A percentile compares a stretch with the other conserved stretches of the same genome.
phyloP scores from a whole-genome alignment of 2,797 vertebrate species.

The Premnoplex brunnescens region DNA sequence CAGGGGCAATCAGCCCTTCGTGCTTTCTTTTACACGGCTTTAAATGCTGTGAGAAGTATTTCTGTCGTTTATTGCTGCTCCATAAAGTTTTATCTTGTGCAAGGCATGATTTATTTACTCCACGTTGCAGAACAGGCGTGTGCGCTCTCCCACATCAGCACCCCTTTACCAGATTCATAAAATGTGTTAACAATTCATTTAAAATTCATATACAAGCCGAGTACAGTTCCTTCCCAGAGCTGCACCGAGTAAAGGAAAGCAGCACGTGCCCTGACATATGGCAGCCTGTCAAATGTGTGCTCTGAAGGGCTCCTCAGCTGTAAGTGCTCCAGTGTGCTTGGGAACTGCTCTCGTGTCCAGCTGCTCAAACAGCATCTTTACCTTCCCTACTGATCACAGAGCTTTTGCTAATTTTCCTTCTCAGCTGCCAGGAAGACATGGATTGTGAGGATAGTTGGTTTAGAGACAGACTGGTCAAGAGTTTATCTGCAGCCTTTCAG shows the following conservation, averaged over 20 bases:
- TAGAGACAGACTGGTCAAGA: background rate
- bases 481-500: background rate
- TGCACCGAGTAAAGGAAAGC: background rate
- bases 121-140: background rate
- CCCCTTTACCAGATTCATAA: conserved; percentile 65
- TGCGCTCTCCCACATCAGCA: background rate
- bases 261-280: conserved; percentile 10
- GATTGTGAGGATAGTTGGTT: background rate
- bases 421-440: background rate
- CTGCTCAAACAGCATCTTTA: background rate
- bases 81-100: conserved; percentile 69
- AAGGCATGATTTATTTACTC: conserved; percentile 62
- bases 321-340: background rate
- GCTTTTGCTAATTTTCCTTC: background rate
- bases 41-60: conserved; percentile 47
- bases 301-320: background rate
- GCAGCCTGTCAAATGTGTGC: background rate
- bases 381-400: rapidly evolving
- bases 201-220: conserved; percentile 31
- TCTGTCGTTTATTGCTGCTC: conserved; percentile 60
- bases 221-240: background rate
- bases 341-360: background rate
- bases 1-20: background rate
- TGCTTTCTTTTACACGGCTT: conserved; percentile 32
- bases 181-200: conserved; percentile 69